Evolutionary conservation across 2,888 invertebrate genomes (phyloP), one percentile per base, ranked within the genome.

Genomic region (Eupsilia transversa): DNA sequence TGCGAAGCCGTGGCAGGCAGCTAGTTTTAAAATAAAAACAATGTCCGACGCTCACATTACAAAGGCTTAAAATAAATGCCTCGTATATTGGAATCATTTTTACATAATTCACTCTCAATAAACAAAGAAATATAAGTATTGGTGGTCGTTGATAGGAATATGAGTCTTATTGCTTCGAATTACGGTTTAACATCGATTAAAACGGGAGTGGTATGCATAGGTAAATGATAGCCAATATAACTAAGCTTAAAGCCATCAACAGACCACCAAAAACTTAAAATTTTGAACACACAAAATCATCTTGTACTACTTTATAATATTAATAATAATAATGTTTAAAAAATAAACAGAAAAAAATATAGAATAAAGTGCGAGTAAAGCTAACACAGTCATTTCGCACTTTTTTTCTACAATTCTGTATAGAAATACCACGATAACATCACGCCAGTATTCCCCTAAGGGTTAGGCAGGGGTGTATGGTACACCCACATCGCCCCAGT

Each of bases 61-160:
- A 35, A 74, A n/a, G 38, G 27, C 33, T 63, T 38, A 76, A 76
- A 81, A 81, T 79, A 81, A 79, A 79, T 79, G 79, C 79, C 71
- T 60, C 56, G n/a, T 52, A 27, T 10, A 61, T n/a, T 66, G 77
- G 81, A 79, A 79, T 77, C 38, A 63, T 57, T 33, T 20, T 61
- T 57, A 71, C 71, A 79, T 14, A 70, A 80, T 61, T 43, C 49
- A 27, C 46, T 0, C 49, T 30, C 14, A 49, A n/a, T 33, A 35
- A 65, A 52, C 38, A 56, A 68, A 49, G 41, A 49, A 52, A 43
- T 0, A 52, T 2, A 66, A 49, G 54, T 30, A 35, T 57, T 57
- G 61, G 77, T 63, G 79, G 61, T 63, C 56, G 6, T 57, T 23
- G 7, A 49, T 23, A 41, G 10, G 6, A 63, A 57, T 41, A 49